Evolutionary conservation across 1,140 invertebrate species (phyloP), one percentile per base, ranked within the genome.

Genomic region (Pemphigus obesinymphae): DNA sequence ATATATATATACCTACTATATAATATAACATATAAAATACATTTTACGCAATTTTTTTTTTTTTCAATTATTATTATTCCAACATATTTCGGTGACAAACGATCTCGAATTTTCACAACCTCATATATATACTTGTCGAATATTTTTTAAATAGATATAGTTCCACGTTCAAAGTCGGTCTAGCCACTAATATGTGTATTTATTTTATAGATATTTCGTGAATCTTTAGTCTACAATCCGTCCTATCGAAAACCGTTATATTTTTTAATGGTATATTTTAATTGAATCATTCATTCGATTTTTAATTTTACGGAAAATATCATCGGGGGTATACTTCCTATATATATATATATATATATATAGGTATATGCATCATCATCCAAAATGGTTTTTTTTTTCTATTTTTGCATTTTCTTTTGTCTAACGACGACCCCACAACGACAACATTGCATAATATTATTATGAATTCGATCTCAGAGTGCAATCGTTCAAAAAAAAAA

Each of bases 171-270:
- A 70, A 70, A n/a, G n/a, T n/a, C n/a, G n/a, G n/a, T 70, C n/a
- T 17, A 10, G 11, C 40, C 63, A 4, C 34, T 70, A 26, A 43
- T 5, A 6, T 26, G n/a, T 40, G 34, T 23, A 11, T 68, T 40
- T 40, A 34, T 61, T 29, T 29, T 29, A 31, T 34, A 31, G 15
- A 68, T 10, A 40, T n/a, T 40, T 23, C 63, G 23, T 23, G 5
- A 10, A 68, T 37, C 63, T 68, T 40, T 68, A 70, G n/a, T 43
- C 37, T 70, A 43, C 10, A 70, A 70, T 70, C 66, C 66, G 66
- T 70, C 66, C 66, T 43, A 23, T 10, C 43, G 43, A 70, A 26
- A 43, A 43, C 23, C 34, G 66, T 70, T 70, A 1, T n/a, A n/a
- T n/a, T 40, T 40, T 70, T 70, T 26, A 43, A 70, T 43, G 37